These are phyloP conservation scores for Drosophila aldrichi DNA, from an alignment of 2,888 invertebrate genomes.

Conservation along the genomic window DNA sequence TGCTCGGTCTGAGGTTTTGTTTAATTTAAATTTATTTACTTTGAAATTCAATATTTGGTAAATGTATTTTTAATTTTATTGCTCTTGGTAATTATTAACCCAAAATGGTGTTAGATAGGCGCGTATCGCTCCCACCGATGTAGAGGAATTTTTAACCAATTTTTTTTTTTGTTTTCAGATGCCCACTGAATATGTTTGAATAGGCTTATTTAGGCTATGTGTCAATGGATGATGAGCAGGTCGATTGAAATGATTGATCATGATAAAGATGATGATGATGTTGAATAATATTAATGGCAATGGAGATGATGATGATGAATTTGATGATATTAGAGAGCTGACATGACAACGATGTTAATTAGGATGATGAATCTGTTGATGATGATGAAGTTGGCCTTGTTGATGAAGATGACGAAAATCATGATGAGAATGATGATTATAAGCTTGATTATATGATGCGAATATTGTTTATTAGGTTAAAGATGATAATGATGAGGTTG, in stretches of 20 bases:
- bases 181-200: not conserved
- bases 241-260: not conserved
- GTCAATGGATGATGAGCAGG: constrained; percentile 1
- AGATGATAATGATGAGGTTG: not conserved
- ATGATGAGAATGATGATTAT: not conserved
- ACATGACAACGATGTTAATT: not conserved
- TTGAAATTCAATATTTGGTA: constrained; percentile 83
- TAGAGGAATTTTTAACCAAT: constrained; percentile 44
- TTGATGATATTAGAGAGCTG: not conserved
- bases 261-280: not conserved
- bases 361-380: no score
- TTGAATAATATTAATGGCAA: not conserved
- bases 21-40: constrained; percentile 78
- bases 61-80: constrained; percentile 73
- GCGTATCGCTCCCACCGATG: constrained; percentile 41
- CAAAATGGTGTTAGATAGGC: constrained; percentile 40
- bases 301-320: not conserved
- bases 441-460: not conserved
- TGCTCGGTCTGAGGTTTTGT: constrained; percentile 40
- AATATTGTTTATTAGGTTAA: not conserved
- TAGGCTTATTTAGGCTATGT: no score
- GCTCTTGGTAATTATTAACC: constrained; percentile 60
- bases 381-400: not conserved
- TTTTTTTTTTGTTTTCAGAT: not conserved
- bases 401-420: not conserved